phyloP scores from a whole-genome alignment of 2,888 invertebrate genomes.

The Clostera curtula region DNA sequence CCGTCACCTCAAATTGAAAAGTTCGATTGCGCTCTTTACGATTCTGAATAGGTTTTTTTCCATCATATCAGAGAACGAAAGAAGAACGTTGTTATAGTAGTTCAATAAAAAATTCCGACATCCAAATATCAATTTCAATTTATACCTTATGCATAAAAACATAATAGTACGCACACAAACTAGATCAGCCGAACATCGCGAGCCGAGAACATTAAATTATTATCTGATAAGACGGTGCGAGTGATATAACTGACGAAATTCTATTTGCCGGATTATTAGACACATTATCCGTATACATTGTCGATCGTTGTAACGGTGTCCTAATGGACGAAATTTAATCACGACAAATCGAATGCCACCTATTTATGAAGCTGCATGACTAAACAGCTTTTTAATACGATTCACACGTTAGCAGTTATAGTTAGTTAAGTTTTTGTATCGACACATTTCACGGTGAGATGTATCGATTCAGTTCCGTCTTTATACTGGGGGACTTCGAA shows the following conservation, averaged over 20 bases:
- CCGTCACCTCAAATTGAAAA: too few relatives aligned
- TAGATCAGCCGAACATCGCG: constrained; percentile 3
- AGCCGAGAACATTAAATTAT: constrained; percentile 22
- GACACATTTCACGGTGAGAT: constrained; percentile 72
- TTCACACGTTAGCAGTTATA: constrained; percentile 74
- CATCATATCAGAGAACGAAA: too few relatives aligned
- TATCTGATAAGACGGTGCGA: constrained; percentile 29
- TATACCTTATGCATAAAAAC: constrained; percentile 3
- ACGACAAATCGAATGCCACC: constrained; percentile 73
- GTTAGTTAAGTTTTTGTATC: constrained; percentile 72
- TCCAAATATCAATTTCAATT: constrained; percentile 2
- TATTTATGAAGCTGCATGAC: constrained; percentile 73
- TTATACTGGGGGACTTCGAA: too few relatives aligned
- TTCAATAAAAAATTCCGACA: neutral
- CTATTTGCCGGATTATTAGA: constrained; percentile 60
- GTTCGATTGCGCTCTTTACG: too few relatives aligned
- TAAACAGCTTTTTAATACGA: constrained; percentile 74
- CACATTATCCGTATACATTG: constrained; percentile 55
- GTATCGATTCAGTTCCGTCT: too few relatives aligned
- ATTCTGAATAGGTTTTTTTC: too few relatives aligned
- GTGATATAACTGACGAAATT: constrained; percentile 47
- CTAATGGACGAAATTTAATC: constrained; percentile 73
- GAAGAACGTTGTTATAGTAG: too few relatives aligned
- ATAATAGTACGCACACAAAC: constrained; percentile 2
- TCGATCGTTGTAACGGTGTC: constrained; percentile 59